Evolutionary conservation across 2,797 vertebrate species (phyloP), one percentile per base, ranked within the genome.

Genomic region (Discoglossus pictus): DNA sequence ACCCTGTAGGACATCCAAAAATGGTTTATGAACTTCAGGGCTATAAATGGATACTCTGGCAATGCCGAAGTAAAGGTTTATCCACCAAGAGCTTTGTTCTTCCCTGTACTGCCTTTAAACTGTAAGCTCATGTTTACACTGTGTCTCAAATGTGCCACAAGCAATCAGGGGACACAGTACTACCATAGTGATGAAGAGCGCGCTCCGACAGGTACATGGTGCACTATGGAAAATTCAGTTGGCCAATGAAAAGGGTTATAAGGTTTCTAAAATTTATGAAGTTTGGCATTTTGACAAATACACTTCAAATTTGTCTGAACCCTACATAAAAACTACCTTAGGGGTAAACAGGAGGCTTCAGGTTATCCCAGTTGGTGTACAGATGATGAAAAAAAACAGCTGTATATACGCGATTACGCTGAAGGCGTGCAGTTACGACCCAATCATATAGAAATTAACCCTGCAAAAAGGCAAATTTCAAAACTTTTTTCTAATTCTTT

Each of bases 281-380:
- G 5, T 39, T 18, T 56, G 53, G 36, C 35, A 56, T 40, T 56
- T 56, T 13, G 6, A 13, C 0, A 4, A 39, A 21, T 8, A 7
- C 4, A 39, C 35, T 7, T 1, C n/a, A 1, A 12, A n/a, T 1
- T 16, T 56, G 34, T 56, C 40, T 25, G 12, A 20, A 8, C 11
- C 5, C 2, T 56, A 56, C 13, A 23, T 40, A 3, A 39, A 15
- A 7, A 2, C 4, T 42, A 61, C 17, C 58, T 61, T 17, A 16
- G 15, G 25, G 24, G 23, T 12, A 61, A 47, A 21, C 58, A 47
- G 42, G 58, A 61, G 42, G 58, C 58, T 11, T 61, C 42, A 1
- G 58, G 58, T 2, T 61, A 61, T 13, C 58, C 25, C 7, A 34
- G 17, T 12, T 35, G 58, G 58, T 61, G 58, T 15, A 47, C 15